phyloP scores from a whole-genome alignment of 2,888 invertebrate species.

The Lycocerus yunnanus region DNA sequence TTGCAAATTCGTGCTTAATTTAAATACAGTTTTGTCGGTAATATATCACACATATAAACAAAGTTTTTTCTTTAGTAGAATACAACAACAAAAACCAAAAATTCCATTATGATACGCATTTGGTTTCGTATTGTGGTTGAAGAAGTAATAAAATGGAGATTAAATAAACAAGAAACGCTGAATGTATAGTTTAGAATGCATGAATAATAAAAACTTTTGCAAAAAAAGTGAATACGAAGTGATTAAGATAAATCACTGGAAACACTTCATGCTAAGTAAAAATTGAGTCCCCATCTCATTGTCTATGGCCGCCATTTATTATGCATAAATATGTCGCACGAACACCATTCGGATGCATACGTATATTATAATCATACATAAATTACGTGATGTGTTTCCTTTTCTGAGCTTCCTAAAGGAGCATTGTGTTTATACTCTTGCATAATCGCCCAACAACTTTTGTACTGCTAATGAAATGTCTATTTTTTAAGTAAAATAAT shows the following conservation, averaged over 20 bases:
- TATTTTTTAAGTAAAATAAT: slow-evolving; percentile 8
- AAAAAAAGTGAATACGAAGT: neutral
- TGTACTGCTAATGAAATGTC: neutral
- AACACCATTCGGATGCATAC: neutral
- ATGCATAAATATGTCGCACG: neutral
- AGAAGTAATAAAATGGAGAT: neutral
- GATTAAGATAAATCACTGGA: neutral
- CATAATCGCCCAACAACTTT: neutral
- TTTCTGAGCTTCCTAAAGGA: neutral
- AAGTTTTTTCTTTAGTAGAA: neutral
- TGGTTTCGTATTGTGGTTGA: neutral
- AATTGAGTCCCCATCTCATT: neutral
- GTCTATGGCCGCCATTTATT: neutral
- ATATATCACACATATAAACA: neutral
- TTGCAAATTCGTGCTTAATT: neutral
- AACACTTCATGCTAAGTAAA: neutral
- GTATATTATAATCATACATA: neutral
- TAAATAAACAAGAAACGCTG: neutral
- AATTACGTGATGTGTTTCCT: neutral
- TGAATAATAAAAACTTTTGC: neutral
- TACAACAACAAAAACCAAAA: neutral
- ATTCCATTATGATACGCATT: neutral
- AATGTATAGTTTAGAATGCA: neutral
- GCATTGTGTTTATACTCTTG: neutral
- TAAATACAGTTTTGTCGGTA: neutral